phyloP scores from a whole-genome alignment of 2,888 invertebrate species.

The Diarsia mendica region DNA sequence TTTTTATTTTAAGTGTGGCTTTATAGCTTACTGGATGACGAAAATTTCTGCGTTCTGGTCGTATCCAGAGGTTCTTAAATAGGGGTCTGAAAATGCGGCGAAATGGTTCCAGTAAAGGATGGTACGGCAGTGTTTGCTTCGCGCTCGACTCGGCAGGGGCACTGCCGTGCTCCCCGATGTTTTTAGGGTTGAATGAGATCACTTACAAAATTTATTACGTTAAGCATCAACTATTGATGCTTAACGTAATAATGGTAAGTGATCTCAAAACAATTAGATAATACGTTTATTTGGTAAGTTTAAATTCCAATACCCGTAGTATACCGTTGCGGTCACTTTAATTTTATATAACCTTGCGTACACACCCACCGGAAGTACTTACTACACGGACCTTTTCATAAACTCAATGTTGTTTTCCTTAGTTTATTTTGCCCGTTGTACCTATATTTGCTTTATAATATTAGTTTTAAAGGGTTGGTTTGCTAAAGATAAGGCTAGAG shows the following conservation, averaged over 20 bases:
- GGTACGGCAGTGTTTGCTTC: no score
- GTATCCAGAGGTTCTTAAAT: no score
- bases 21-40: no score
- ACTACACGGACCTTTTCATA: slow-evolving; percentile 29
- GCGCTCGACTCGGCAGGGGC: no score
- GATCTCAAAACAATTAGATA: not conserved
- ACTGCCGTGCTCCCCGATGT: no score
- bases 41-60: no score
- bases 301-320: slow-evolving; percentile 4
- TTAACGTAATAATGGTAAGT: not conserved
- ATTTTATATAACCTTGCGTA: slow-evolving; percentile 31
- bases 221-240: no score
- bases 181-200: not conserved
- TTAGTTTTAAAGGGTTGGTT: slow-evolving; percentile 33
- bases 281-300: not conserved
- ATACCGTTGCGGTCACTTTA: slow-evolving; percentile 25
- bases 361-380: slow-evolving; percentile 24
- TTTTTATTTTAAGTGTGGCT: no score
- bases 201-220: not conserved
- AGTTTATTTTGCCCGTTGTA: slow-evolving; percentile 13
- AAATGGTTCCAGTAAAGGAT: no score
- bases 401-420: slow-evolving; percentile 30
- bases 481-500: not conserved
- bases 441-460: slow-evolving; percentile 44
- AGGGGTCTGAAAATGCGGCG: no score